Evolutionary conservation across 2,113 vertebrate species (phyloP).

Genomic region (Cynocephalus volans): DNA sequence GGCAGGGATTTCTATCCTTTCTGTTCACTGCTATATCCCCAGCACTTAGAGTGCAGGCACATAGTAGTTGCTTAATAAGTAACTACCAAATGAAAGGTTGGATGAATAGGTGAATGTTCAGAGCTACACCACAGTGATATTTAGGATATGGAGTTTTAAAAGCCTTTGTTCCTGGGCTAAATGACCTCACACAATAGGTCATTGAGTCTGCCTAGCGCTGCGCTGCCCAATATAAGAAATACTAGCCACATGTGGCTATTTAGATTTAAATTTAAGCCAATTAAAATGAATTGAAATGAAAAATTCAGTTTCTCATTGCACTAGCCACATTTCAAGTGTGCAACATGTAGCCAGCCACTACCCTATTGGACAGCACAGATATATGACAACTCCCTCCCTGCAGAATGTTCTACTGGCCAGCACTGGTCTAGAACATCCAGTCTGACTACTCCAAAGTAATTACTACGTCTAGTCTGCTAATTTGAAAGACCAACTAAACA

Average conservation of each 20-base stretch:
- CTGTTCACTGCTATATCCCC: not conserved
- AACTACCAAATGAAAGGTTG: not conserved
- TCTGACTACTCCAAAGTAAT: not conserved
- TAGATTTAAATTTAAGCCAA: conserved; percentile 10
- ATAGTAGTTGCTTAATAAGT: not conserved
- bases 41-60: not conserved
- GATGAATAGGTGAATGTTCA: not conserved
- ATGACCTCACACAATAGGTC: not conserved
- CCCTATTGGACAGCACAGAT: not conserved
- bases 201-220: not conserved
- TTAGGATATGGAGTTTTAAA: not conserved
- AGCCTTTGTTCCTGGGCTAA: not conserved
- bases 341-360: not conserved
- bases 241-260: not conserved
- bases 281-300: conserved; percentile 8
- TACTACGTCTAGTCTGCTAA: not conserved
- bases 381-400: not conserved
- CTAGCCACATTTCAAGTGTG: not conserved
- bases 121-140: not conserved
- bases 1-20: not conserved
- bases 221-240: not conserved
- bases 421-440: not conserved
- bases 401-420: not conserved
- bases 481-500: not conserved
- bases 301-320: not conserved